Evolutionary conservation across 2,888 invertebrate genomes (phyloP).

Genomic region (Polyommatus icarus): DNA sequence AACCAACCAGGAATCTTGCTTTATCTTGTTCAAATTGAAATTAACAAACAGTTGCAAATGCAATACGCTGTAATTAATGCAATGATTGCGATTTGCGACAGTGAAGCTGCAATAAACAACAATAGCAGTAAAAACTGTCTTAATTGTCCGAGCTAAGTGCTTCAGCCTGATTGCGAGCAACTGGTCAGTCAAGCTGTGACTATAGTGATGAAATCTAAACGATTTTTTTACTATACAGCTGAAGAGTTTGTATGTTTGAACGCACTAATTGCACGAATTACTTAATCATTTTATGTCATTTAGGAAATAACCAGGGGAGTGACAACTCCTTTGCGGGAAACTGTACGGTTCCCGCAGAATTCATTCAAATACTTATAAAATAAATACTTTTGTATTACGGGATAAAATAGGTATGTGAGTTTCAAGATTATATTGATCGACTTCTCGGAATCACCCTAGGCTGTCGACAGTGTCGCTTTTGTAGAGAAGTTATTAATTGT

Average conservation of each 20-base stretch:
- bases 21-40: neutral
- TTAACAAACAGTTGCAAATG: neutral
- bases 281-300: too few relatives aligned
- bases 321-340: too few relatives aligned
- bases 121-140: neutral
- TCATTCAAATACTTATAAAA: too few relatives aligned
- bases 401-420: too few relatives aligned
- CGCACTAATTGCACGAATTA: too few relatives aligned
- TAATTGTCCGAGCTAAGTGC: neutral
- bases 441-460: neutral
- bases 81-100: slow-evolving; percentile 1
- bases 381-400: too few relatives aligned
- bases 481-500: neutral
- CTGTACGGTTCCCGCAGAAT: too few relatives aligned
- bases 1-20: neutral
- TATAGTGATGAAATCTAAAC: neutral
- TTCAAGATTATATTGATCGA: neutral
- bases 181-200: neutral
- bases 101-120: slow-evolving; percentile 12
- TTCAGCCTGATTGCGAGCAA: slow-evolving; percentile 4
- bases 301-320: too few relatives aligned
- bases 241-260: too few relatives aligned
- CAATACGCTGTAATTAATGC: slow-evolving; percentile 1
- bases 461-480: neutral
- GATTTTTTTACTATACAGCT: too few relatives aligned